Evolutionary conservation across 2,888 invertebrate genomes (phyloP), one percentile per base, ranked within the genome.

Genomic region (Mongoloraphidia duomilia): DNA sequence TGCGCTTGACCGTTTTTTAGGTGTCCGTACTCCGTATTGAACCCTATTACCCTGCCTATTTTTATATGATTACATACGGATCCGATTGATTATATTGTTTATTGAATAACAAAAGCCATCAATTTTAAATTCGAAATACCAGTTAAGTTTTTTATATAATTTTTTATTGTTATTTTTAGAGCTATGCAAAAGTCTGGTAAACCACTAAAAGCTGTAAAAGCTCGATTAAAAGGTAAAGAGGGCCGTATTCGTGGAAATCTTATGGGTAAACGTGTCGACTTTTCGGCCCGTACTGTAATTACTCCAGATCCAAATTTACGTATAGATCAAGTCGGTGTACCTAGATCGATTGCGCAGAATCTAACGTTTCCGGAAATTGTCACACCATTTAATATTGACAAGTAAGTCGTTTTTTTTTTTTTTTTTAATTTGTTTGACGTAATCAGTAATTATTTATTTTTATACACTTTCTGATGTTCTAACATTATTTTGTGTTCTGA

Each of bases 261-360:
- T 60, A 99, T 99, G 98, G 98, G 98, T 48, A 98, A 98, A 67
- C 93, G 98, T 74, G 98, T 99, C 0, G 98, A 99, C 65, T 99
- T 98, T 66, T 97, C 97, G 0, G 98, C 96, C 6, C 85, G 98
- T 67, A 98, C 98, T 61, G 98, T 99, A 61, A 94, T 93, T 64
- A 97, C 95, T 14, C 95, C 93, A 0, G 93, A 94, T 75, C 94
- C 94, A 0, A 94, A 93, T 70, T 71, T 94, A 53, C 80, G 91
- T 56, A 96, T 91, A 65, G 95, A 91, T 67, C 93, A 95, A 74
- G 95, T 98, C 49, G 98, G 98, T 49, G 95, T 99, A 2, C 98
- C 98, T 0, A 76, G 95, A 49, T 93, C 94, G 34, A 96, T 99
- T 59, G 98, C 98, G 9, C 97, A 98, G 67, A 99, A 98, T 68